Percentiles rank a stretch among this genome's conserved stretches.
These are phyloP conservation scores for Scaeva pyrastri DNA, from an alignment of 2,888 invertebrate species.

Conservation along the genomic window DNA sequence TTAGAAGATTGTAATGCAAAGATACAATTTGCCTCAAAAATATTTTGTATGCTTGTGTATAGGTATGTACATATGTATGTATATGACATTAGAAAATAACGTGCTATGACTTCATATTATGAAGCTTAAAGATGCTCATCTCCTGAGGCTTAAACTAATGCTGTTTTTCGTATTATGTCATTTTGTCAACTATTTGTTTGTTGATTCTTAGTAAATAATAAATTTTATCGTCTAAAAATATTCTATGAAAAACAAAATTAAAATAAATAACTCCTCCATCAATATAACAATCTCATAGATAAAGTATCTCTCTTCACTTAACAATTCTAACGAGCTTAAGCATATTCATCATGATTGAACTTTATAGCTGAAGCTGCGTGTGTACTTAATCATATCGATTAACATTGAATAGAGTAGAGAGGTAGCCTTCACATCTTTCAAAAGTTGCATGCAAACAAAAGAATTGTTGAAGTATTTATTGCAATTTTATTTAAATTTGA, in stretches of 20 bases:
- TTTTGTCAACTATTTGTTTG: not conserved
- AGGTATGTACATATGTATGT: not conserved
- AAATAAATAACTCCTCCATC: conserved; percentile 54
- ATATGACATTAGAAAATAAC: conserved; percentile 30
- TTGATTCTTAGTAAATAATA: conserved; percentile 35
- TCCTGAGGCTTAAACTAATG: not conserved
- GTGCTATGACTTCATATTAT: conserved; percentile 44
- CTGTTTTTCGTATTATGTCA: not conserved
- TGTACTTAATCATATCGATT: conserved; percentile 45
- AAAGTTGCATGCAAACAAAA: conserved; percentile 69
- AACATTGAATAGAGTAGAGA: conserved; percentile 17
- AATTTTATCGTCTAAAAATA: conserved; percentile 38
- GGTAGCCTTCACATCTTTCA: conserved; percentile 67
- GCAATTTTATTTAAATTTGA: conserved; percentile 52
- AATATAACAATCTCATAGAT: not conserved
- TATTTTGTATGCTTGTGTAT: conserved; percentile 29
- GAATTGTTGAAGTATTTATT: conserved; percentile 72
- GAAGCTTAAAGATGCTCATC: not conserved
- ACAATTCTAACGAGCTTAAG: conserved; percentile 4
- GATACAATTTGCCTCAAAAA: conserved; percentile 38
- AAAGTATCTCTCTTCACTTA: not conserved
- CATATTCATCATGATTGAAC: conserved; percentile 34
- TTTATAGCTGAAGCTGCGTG: conserved; percentile 46
- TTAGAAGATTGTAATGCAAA: no score
- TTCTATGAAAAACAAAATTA: conserved; percentile 31